A percentile compares a stretch with the other conserved stretches of the same genome.
Evolutionary conservation across 2,888 invertebrate genomes (phyloP).

Genomic region (Rhagonycha fulva): DNA sequence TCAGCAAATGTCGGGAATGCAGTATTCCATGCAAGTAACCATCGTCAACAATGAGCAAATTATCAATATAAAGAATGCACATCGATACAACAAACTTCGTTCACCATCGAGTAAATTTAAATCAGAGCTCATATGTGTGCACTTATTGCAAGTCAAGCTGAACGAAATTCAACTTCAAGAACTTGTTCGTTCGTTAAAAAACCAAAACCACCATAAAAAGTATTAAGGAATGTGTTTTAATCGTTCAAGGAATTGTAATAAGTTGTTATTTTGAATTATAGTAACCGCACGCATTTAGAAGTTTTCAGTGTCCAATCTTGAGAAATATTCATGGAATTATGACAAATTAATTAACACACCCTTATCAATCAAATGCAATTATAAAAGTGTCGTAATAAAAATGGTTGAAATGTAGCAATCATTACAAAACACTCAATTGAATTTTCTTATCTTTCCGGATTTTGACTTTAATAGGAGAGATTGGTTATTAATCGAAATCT

Average conservation of each 20-base stretch:
- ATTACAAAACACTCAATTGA: neutral
- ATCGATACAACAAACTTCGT: conserved; percentile 4
- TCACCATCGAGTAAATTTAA: conserved; percentile 18
- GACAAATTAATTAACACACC: neutral
- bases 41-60: conserved; percentile 15
- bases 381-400: neutral
- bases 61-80: conserved; percentile 15
- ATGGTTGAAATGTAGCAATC: neutral
- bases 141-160: conserved; percentile 15
- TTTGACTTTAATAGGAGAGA: neutral
- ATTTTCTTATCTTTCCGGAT: neutral
- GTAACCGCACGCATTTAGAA: conserved; percentile 1
- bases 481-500: neutral
- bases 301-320: neutral
- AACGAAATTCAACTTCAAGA: conserved; percentile 14
- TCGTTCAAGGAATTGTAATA: conserved; percentile 19
- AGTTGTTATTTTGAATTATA: conserved; percentile 8
- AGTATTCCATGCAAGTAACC: conserved; percentile 15
- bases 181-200: conserved; percentile 15
- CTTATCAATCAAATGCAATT: neutral
- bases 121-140: conserved; percentile 16
- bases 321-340: neutral
- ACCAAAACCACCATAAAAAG: conserved; percentile 15
- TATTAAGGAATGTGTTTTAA: conserved; percentile 17
- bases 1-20: conserved; percentile 11